Conservation (phyloP, 2,888 invertebrate species). For the Melikaiella ostensackeni region DNA sequence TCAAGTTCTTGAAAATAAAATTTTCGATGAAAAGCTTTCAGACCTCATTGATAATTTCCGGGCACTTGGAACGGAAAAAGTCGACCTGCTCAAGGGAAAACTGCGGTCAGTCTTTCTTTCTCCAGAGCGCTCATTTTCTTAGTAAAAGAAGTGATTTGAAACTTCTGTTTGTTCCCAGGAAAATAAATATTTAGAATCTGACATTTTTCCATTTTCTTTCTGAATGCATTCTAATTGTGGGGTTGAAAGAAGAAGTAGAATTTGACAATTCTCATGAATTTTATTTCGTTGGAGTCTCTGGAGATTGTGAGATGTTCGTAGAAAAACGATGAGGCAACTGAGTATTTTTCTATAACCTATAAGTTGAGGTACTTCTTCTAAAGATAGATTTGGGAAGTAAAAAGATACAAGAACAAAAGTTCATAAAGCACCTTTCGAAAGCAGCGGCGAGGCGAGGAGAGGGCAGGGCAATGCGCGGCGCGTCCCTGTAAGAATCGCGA, state of each 20-base stretch:
- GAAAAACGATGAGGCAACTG: background rate
- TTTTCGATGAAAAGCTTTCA: slow-evolving; percentile 20
- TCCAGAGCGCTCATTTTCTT: background rate
- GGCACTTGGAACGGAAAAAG: background rate
- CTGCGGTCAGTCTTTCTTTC: background rate
- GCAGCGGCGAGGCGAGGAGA: slow-evolving; percentile 70
- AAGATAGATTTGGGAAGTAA: background rate
- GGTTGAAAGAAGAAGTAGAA: background rate
- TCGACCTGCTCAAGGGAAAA: background rate
- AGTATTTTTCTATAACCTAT: background rate
- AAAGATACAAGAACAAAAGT: slow-evolving; percentile 16
- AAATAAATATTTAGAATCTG: background rate
- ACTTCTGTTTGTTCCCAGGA: background rate
- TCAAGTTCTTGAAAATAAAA: slow-evolving; percentile 34
- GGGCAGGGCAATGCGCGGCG: slow-evolving; percentile 71
- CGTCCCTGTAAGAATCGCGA: slow-evolving; percentile 62
- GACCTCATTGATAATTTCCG: background rate
- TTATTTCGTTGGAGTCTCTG: background rate
- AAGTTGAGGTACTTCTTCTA: background rate
- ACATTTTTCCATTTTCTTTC: background rate
- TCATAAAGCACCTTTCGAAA: slow-evolving; percentile 42
- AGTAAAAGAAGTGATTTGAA: background rate
- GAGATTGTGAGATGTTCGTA: background rate
- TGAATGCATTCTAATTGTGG: background rate
- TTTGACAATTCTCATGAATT: background rate